phyloP scores from a whole-genome alignment of 2,888 invertebrate genomes.

The Agrochola macilenta region DNA sequence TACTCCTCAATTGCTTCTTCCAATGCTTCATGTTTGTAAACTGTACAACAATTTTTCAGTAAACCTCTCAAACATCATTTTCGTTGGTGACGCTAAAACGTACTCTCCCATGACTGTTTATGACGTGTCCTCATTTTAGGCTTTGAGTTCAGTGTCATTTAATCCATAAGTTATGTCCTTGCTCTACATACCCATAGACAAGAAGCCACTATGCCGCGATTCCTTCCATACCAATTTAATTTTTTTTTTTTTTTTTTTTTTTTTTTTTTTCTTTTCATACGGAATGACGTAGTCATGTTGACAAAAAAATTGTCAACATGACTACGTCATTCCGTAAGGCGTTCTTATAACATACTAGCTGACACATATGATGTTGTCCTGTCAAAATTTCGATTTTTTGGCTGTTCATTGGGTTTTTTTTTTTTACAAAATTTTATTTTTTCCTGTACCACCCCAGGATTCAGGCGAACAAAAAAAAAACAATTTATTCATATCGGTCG shows the following conservation, averaged over 20 bases:
- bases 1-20: background rate
- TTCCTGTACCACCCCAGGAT: no score
- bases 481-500: no score
- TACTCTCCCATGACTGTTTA: background rate
- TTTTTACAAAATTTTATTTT: no score
- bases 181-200: background rate
- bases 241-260: background rate
- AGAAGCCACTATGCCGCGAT: background rate
- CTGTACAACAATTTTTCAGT: background rate
- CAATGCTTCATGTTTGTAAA: background rate
- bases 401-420: no score
- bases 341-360: no score
- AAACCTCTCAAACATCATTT: background rate
- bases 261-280: no score
- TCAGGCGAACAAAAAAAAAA: no score
- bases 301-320: no score
- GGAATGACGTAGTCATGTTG: no score
- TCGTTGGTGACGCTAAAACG: background rate
- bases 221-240: background rate
- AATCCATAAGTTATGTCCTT: background rate
- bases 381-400: no score
- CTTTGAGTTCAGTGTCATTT: background rate
- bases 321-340: no score
- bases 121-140: background rate
- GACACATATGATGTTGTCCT: no score